Base-by-base conservation (phyloP, 1,140 invertebrate genomes). In the Lysiphlebus fabarum region DNA sequence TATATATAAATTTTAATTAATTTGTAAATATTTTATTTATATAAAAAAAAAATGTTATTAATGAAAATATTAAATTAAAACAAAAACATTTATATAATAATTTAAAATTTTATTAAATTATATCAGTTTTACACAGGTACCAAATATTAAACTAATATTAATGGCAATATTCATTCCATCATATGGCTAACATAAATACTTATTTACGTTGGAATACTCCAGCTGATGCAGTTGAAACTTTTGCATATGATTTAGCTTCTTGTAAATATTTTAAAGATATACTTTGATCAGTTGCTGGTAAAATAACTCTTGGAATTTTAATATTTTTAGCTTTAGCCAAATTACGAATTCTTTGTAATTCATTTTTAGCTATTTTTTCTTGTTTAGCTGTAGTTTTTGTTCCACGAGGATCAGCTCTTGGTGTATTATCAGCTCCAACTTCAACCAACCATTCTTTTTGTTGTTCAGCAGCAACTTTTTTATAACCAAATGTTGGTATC, bases 361-460 rank as follows among this genome's bases (percentile, higher is more conserved):
- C 96, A 84, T 99, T 98, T 74, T 98, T 99, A 8, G 95, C 91
- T 5, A 92, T 86, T 69, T 87, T 88, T 73, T 99, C 96, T 56
- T 87, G 86, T 71, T 96, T 98, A 26, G 85, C 84, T 62, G 85
- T 82, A 1, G 83, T 83, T 71, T 87, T 87, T 68, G 92, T 90
- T n/a, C 84, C 86, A 83, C 96, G 96, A 78, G 92, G 90, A 77
- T 99, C 93, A 69, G 90, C 88, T 77, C 88, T 88, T 3, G 93
- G 92, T 81, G 97, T 89, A 26, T 86, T 85, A 81, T 93, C 90
- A 59, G 88, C 82, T 6, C 93, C 93, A 7, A 98, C 88, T 81
- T 97, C 95, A 51, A 97, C 82, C 0, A 96, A 70, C 96, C 96
- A 99, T 69, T 95, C 87, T 67, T 96, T 95, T 59, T 95, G 88